Evolutionary conservation across 2,797 vertebrate genomes (phyloP).

Genomic region (Ceyx erithaca): DNA sequence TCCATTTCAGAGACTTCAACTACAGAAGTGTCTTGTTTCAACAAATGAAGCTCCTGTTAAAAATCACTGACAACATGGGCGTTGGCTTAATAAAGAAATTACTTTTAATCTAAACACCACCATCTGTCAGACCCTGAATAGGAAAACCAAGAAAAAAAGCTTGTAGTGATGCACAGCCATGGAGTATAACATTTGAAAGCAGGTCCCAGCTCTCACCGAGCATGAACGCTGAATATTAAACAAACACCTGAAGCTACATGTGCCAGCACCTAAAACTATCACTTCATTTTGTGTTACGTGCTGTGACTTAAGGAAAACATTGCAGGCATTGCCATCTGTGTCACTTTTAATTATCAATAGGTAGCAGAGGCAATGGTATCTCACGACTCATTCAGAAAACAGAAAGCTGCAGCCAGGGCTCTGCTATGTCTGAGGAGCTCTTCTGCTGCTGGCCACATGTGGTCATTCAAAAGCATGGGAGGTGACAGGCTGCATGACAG

Average conservation of each 20-base stretch:
- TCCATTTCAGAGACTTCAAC: background rate
- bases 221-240: constrained; percentile 45
- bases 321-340: background rate
- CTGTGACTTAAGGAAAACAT: constrained; percentile 9
- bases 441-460: fast-evolving
- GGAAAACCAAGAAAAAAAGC: background rate
- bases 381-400: background rate
- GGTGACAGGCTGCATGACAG: background rate
- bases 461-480: background rate
- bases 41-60: constrained; percentile 9
- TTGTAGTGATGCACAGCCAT: constrained; percentile 15
- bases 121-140: constrained; percentile 54
- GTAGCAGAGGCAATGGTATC: fast-evolving
- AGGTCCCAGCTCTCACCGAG: background rate
- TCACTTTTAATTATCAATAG: constrained; percentile 14
- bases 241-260: constrained; percentile 65
- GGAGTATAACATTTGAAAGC: constrained; percentile 40
- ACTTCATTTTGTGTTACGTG: constrained; percentile 35
- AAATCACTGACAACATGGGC: constrained; percentile 40
- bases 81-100: constrained; percentile 60
- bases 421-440: background rate
- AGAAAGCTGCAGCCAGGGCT: background rate
- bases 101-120: constrained; percentile 58
- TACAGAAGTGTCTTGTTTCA: background rate
- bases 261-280: constrained; percentile 45